Conservation (phyloP, 2,113 vertebrate species). For the Ginglymostoma cirratum region DNA sequence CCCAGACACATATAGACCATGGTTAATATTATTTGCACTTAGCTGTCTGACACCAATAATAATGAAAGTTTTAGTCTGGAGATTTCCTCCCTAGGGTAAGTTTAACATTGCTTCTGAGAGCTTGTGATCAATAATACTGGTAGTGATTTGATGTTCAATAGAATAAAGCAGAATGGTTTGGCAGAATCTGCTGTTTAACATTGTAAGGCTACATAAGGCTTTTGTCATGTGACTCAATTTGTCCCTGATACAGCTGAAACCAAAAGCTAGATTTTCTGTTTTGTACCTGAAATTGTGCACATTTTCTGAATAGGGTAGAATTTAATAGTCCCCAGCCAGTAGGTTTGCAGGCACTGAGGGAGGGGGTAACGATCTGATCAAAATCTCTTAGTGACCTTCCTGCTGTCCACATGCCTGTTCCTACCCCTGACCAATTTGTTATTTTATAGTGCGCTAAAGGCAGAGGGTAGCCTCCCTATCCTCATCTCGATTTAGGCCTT, state of each 20-base stretch:
- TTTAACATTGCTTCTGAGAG: not conserved
- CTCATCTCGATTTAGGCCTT: not conserved
- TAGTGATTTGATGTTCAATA: not conserved
- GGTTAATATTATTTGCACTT: not conserved
- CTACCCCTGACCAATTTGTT: no score
- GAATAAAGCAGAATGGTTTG: not conserved
- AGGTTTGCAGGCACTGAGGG: no score
- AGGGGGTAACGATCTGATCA: no score
- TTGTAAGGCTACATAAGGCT: not conserved
- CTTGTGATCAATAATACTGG: not conserved
- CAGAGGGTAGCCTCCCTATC: no score
- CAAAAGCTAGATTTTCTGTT: not conserved
- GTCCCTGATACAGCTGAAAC: not conserved
- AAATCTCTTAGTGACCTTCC: no score
- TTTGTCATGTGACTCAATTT: not conserved
- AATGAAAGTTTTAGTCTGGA: not conserved
- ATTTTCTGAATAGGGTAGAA: not conserved
- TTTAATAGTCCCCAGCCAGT: no score
- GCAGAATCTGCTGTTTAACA: not conserved
- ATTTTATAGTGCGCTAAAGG: no score
- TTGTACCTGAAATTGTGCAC: not conserved
- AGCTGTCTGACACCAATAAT: not conserved
- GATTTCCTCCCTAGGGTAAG: not conserved
- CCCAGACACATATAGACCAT: not conserved
- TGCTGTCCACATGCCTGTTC: no score